Percentiles rank a stretch among this genome's conserved stretches.
These are phyloP conservation scores for Otolemur crassicaudatus DNA, from an alignment of 2,797 vertebrate species.

Conservation along the genomic window DNA sequence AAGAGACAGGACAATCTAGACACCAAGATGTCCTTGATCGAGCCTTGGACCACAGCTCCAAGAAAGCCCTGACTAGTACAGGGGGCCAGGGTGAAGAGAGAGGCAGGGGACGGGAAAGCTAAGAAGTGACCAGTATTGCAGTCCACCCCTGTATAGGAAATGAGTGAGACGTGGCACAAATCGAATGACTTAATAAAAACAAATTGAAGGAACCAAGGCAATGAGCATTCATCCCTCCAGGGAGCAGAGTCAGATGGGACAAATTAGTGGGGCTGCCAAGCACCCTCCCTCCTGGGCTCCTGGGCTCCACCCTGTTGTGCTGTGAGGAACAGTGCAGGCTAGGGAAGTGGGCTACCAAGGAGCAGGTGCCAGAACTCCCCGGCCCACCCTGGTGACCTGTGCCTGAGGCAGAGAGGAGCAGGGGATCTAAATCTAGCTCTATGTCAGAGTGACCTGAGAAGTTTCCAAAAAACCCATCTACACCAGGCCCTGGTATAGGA, in stretches of 20 bases:
- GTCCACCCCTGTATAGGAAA: not conserved
- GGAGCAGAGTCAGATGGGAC: not conserved
- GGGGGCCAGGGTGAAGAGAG: no score
- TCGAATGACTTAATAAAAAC: no score
- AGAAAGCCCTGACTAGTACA: not conserved
- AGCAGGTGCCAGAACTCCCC: fast-evolving
- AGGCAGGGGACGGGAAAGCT: fast-evolving
- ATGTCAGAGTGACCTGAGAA: no score
- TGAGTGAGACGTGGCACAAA: fast-evolving
- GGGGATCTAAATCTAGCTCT: no score
- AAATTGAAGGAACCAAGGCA: not conserved
- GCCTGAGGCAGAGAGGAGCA: no score
- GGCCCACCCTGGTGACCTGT: fast-evolving
- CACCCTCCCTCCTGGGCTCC: not conserved
- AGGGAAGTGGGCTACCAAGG: not conserved
- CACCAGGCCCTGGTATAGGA: not conserved
- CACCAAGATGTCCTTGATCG: no score
- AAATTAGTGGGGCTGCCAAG: fast-evolving
- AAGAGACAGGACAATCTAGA: no score
- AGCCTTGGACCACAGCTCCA: not conserved
- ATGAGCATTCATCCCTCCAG: fast-evolving
- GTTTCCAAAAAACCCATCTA: not conserved
- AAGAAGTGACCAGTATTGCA: fast-evolving
- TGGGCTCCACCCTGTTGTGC: not conserved
- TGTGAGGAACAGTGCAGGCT: not conserved